Percentiles rank a stretch among this genome's conserved stretches.
Conservation (phyloP, 2,888 invertebrate species). For the Lordiphosa andalusiaca region DNA sequence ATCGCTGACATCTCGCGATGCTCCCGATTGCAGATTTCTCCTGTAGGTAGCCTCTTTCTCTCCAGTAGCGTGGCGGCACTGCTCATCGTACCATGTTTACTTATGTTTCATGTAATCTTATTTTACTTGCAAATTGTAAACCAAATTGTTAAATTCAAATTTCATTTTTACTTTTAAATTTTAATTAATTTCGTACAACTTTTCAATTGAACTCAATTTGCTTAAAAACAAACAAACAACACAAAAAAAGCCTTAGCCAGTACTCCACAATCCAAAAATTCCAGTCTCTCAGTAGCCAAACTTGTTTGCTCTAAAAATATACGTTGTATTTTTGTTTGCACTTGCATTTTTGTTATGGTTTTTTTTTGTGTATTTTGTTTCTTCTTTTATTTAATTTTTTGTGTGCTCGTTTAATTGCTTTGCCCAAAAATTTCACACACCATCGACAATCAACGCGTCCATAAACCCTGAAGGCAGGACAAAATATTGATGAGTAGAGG, state of each 20-base stretch:
- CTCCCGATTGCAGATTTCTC: no score
- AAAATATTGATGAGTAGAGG: no score
- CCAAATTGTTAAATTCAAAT: not conserved
- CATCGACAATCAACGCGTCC: no score
- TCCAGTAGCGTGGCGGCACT: no score
- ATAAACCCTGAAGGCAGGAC: no score
- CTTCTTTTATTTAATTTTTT: slow-evolving; percentile 14
- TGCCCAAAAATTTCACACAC: not conserved
- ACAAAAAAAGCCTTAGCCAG: slow-evolving; percentile 9
- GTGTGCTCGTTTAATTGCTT: slow-evolving; percentile 18
- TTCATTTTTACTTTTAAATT: not conserved
- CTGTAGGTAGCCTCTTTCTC: no score
- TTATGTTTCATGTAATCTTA: no score
- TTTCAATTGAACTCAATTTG: slow-evolving; percentile 9
- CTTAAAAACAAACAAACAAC: slow-evolving; percentile 12
- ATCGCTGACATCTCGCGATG: no score
- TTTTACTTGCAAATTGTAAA: no score
- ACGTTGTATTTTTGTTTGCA: slow-evolving; percentile 3
- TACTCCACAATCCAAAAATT: not conserved
- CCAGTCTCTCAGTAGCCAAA: slow-evolving; percentile 18
- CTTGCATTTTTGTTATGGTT: slow-evolving; percentile 19
- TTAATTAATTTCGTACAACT: slow-evolving; percentile 8
- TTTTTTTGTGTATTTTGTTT: no score
- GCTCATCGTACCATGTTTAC: no score
- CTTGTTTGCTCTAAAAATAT: slow-evolving; percentile 27